Evolutionary conservation across 2,113 vertebrate species (phyloP).

Genomic region (Plectropomus leopardus): DNA sequence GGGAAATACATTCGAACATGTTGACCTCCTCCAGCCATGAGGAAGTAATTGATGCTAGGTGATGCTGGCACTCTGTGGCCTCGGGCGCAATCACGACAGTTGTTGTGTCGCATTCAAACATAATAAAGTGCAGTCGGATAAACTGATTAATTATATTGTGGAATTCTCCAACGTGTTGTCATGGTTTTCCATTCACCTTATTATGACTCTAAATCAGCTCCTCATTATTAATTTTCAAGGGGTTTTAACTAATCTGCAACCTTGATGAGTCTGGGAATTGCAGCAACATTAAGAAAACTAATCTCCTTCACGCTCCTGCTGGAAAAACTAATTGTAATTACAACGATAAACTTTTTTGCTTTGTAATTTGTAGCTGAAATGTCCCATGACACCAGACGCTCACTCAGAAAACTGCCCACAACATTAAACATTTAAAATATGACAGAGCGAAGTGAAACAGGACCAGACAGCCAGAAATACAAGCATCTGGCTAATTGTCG

Average conservation of each 20-base stretch:
- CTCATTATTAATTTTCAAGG: conserved; percentile 21
- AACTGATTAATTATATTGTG: conserved; percentile 20
- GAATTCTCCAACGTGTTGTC: not conserved
- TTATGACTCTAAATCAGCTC: conserved; percentile 9
- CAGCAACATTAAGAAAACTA: conserved; percentile 10
- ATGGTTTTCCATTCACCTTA: conserved; percentile 1
- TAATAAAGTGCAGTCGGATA: conserved; percentile 29
- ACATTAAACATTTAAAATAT: conserved; percentile 4
- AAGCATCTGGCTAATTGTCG: conserved; percentile 1
- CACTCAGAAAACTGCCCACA: not conserved
- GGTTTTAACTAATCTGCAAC: not conserved
- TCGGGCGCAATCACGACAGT: conserved; percentile 4
- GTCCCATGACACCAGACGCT: not conserved
- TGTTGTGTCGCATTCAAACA: conserved; percentile 20
- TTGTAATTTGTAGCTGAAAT: conserved; percentile 17
- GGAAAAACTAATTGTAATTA: conserved; percentile 9
- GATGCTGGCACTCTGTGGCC: conserved; percentile 55
- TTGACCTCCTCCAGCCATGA: conserved; percentile 71
- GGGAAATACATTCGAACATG: conserved; percentile 41
- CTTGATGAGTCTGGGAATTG: conserved; percentile 7
- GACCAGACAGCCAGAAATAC: not conserved
- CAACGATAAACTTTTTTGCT: not conserved
- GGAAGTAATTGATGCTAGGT: conserved; percentile 76
- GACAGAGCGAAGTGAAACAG: not conserved
- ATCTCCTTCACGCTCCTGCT: not conserved